Percentiles rank a stretch among this genome's conserved stretches.
Conservation (phyloP, 2,113 vertebrate genomes). For the Spea multiplicata region DNA sequence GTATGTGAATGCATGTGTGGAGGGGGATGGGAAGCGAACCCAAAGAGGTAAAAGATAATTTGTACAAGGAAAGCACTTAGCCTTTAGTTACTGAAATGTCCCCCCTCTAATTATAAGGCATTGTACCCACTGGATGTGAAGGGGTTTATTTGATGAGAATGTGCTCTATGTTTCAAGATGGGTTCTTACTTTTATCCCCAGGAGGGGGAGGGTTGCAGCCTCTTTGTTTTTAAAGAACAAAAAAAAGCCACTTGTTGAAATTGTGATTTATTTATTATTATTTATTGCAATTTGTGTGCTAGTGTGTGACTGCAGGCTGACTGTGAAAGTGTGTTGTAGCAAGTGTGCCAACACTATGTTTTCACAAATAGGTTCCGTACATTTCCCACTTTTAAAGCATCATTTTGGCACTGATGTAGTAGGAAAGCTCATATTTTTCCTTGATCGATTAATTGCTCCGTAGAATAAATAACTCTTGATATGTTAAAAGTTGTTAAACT, state of each 20-base stretch:
- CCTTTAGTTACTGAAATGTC: conserved; percentile 4
- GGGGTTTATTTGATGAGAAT: neutral
- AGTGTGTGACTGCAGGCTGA: neutral
- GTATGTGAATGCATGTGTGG: neutral
- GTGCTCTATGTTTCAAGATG: conserved; percentile 7
- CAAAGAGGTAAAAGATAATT: neutral
- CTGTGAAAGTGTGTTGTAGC: too few species aligned
- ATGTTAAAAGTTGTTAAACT: too few species aligned
- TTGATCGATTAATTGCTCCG: too few species aligned
- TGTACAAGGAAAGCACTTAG: conserved; percentile 36
- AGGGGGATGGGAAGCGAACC: neutral
- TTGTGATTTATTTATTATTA: conserved; percentile 19
- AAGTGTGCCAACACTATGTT: too few species aligned
- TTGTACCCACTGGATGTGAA: neutral
- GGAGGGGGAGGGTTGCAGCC: neutral
- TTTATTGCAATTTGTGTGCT: neutral
- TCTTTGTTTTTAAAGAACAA: conserved; percentile 35
- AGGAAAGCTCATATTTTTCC: too few species aligned
- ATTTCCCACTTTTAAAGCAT: too few species aligned
- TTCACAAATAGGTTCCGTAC: too few species aligned
- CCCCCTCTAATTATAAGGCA: neutral
- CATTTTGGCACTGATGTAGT: too few species aligned
- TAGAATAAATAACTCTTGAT: too few species aligned
- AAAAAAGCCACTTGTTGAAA: conserved; percentile 31
- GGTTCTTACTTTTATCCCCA: conserved; percentile 10